A percentile compares a stretch with the other conserved stretches of the same genome.
Evolutionary conservation across 2,888 invertebrate species (phyloP).

Genomic region (Lepidocyrtoides sp.): DNA sequence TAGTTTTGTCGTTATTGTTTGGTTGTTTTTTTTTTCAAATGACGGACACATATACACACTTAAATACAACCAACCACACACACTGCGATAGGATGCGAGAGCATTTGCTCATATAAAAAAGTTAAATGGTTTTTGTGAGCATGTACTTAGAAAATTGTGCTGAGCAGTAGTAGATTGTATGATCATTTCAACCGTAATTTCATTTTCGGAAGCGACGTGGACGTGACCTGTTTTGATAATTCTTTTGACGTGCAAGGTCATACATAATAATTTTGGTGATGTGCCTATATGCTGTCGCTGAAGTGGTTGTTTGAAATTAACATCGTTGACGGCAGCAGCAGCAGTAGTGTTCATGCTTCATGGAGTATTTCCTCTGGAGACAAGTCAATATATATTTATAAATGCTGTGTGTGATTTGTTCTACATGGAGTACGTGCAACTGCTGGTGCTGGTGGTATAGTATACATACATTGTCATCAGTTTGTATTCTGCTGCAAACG

Average conservation of each 20-base stretch:
- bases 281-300: not conserved
- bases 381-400: not conserved
- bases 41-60: not conserved
- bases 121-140: not conserved
- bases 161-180: not conserved
- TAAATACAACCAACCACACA: not conserved
- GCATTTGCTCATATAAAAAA: too few species aligned
- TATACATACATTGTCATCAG: not conserved
- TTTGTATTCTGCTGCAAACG: constrained; percentile 26
- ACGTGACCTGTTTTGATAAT: not conserved
- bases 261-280: not conserved
- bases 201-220: not conserved
- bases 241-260: not conserved
- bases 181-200: not conserved
- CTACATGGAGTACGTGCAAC: not conserved
- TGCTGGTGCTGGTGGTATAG: not conserved
- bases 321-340: too few species aligned
- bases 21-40: not conserved
- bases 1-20: not conserved
- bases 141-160: not conserved
- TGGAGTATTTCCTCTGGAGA: too few species aligned
- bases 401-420: not conserved
- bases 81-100: not conserved
- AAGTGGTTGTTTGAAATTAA: not conserved
- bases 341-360: too few species aligned